Percentiles rank a stretch among this genome's conserved stretches.
Conservation (phyloP, 2,888 invertebrate species). For the Platycheirus albimanus region DNA sequence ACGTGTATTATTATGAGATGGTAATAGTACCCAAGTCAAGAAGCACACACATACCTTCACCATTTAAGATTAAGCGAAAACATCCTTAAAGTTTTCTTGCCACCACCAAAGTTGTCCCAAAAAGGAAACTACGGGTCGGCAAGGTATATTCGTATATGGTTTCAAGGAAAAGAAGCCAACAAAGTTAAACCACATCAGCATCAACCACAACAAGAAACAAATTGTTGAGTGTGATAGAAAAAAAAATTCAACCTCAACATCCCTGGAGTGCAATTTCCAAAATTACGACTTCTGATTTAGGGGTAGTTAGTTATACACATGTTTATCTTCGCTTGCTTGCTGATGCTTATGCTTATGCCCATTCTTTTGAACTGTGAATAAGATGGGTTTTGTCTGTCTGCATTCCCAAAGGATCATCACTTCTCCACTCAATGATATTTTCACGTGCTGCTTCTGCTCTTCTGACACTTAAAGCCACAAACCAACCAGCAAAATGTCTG, state of each 20-base stretch:
- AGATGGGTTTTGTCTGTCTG: conserved; percentile 61
- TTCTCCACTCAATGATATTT: conserved; percentile 14
- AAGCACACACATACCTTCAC: neutral
- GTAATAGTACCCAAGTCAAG: no score
- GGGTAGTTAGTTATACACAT: conserved; percentile 70
- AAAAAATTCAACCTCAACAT: conserved; percentile 36
- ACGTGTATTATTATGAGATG: conserved; percentile 59
- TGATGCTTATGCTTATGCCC: conserved; percentile 12
- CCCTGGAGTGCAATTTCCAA: conserved; percentile 79
- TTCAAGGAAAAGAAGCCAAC: neutral
- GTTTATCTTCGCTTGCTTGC: conserved; percentile 42
- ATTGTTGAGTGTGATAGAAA: conserved; percentile 77
- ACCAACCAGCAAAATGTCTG: conserved; percentile 4
- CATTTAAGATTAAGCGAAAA: conserved; percentile 78
- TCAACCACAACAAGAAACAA: conserved; percentile 72
- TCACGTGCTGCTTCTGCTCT: conserved; percentile 41
- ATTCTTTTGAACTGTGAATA: conserved; percentile 13
- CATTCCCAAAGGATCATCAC: conserved; percentile 61
- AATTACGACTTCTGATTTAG: conserved; percentile 78
- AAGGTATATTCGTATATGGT: conserved; percentile 24
- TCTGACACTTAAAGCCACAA: conserved; percentile 59
- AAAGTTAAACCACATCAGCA: conserved; percentile 16
- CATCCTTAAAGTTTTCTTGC: conserved; percentile 78
- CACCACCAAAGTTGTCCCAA: conserved; percentile 78
- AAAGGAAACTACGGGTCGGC: conserved; percentile 5